Evolutionary conservation across 2,113 vertebrate species (phyloP).

Genomic region (Hiodon tergisus): DNA sequence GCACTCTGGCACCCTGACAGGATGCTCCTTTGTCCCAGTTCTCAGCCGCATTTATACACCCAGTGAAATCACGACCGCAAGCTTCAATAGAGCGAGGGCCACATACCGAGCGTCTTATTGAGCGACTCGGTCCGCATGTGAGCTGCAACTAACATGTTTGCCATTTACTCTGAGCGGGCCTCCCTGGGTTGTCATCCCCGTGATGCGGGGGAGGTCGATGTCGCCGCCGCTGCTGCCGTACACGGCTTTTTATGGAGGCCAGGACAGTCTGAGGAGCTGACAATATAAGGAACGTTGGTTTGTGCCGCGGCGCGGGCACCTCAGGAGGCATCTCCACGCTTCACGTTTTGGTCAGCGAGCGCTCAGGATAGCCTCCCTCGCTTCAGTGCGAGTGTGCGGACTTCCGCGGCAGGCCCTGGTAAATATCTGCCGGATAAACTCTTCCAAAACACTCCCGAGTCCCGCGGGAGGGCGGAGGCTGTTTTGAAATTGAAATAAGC

Average conservation of each 20-base stretch:
- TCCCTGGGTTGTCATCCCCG: neutral
- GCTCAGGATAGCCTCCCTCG: too few species aligned
- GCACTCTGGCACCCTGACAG: constrained; percentile 19
- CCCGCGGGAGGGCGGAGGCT: neutral
- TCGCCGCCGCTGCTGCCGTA: too few species aligned
- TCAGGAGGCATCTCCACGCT: neutral
- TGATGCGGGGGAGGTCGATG: neutral
- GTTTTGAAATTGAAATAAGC: neutral
- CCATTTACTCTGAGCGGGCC: neutral
- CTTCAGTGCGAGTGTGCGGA: neutral
- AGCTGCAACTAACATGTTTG: neutral
- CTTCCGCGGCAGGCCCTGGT: neutral
- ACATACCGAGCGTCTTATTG: neutral
- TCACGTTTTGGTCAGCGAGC: too few species aligned
- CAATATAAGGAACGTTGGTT: too few species aligned
- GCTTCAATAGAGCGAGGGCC: neutral
- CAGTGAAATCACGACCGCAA: constrained; percentile 1
- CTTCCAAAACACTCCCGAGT: neutral
- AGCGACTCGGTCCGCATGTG: neutral
- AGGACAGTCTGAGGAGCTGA: too few species aligned
- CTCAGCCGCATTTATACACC: constrained; percentile 13
- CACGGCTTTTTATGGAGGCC: too few species aligned
- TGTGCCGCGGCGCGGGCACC: neutral
- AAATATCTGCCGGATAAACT: neutral
- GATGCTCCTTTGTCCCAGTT: constrained; percentile 18